Conservation (phyloP, 2,888 invertebrate species). For the Noctua janthina region DNA sequence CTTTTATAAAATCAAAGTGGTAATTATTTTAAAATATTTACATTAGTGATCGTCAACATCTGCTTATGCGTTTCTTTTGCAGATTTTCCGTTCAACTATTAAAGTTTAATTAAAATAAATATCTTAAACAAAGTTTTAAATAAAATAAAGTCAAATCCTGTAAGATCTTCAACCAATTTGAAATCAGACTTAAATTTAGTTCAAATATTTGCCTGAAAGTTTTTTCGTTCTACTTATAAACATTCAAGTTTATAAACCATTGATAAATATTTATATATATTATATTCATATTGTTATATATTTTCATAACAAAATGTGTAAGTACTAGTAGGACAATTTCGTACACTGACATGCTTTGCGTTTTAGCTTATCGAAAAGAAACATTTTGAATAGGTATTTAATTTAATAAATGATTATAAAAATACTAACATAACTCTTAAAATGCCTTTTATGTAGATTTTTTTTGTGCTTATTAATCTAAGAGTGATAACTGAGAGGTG, state of each 20-base stretch:
- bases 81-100: background rate
- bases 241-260: background rate
- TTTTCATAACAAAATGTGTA: background rate
- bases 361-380: background rate
- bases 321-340: background rate
- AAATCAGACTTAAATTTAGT: background rate
- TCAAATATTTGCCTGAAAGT: background rate
- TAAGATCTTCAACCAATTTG: background rate
- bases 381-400: background rate
- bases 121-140: background rate
- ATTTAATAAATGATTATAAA: slow-evolving; percentile 26
- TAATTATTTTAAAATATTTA: slow-evolving; percentile 52
- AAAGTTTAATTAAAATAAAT: background rate
- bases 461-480: slow-evolving; percentile 1
- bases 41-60: slow-evolving; percentile 21
- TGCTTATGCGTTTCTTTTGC: slow-evolving; percentile 26
- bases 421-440: slow-evolving; percentile 39
- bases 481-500: background rate
- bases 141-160: background rate
- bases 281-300: background rate
- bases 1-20: background rate
- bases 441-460: slow-evolving; percentile 28
- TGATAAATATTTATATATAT: background rate
- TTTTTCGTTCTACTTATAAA: background rate
- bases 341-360: slow-evolving; percentile 10